Evolutionary conservation across 2,113 vertebrate genomes (phyloP), one percentile per base, ranked within the genome.

Genomic region (Bufo gargarizans): DNA sequence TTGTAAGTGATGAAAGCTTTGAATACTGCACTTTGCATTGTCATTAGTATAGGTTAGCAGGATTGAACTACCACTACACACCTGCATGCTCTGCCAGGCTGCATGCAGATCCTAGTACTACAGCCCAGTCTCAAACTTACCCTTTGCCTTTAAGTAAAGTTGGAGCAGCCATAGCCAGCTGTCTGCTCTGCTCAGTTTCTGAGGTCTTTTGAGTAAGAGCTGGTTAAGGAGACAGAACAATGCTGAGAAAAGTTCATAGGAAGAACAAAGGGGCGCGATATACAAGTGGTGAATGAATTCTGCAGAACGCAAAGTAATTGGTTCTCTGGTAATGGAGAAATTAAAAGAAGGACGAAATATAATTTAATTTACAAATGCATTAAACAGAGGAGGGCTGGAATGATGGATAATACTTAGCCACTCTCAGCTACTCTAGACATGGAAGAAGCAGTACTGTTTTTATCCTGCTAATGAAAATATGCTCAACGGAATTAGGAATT

Each of bases 91-190:
- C 33, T 45, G 19, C 3, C 22, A 49, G 43, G 10, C 43, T 79
- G 91, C 94, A 93, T 90, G 90, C 76, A 91, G 83, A 59, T 76
- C 90, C 0, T 16, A 91, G 90, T 69, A 90, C 90, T 92, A 94
- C 91, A 92, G 89, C 92, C 90, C 89, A 10, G 92, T 90, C 87
- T 43, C 0, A 14, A 90, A 97, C 98, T 99, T 97, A 99, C 98
- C 97, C 98, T 95, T 95, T 97, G 89, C 97, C 97, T 94, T 96
- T 98, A 91, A 99, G 96, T 94, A 99, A 96, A 95, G 96, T 94
- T 85, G 97, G 96, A 93, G 96, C 95, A 86, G 96, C 95, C 95
- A 93, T 96, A 93, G 96, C 95, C 95, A 97, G 93, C 84, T 93
- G 94, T 95, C 95, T 97, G 96, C 90, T 97, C 92, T 97, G 96